phyloP scores from a whole-genome alignment of 1,140 invertebrate genomes.

The Acyrthosiphon pisum region DNA sequence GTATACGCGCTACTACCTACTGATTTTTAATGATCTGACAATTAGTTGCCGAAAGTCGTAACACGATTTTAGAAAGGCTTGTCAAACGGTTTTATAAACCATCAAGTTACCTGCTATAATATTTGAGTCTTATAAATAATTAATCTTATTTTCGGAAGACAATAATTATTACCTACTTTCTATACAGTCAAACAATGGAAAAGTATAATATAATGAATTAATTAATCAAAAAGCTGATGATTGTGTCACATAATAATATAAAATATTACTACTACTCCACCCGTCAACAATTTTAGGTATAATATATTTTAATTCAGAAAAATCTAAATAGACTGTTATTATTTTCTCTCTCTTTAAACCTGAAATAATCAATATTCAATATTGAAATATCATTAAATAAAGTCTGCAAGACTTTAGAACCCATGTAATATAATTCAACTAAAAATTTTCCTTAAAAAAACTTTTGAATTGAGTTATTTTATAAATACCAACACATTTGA shows the following conservation, averaged over 20 bases:
- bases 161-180: conserved; percentile 19
- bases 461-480: background rate
- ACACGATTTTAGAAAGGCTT: conserved; percentile 17
- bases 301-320: background rate
- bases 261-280: background rate
- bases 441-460: background rate
- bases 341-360: background rate
- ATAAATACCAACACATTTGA: background rate
- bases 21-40: conserved; percentile 1
- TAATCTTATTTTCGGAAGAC: conserved; percentile 34
- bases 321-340: background rate
- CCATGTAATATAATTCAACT: background rate
- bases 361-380: background rate
- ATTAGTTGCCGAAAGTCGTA: conserved; percentile 29
- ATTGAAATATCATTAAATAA: background rate
- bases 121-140: conserved; percentile 24
- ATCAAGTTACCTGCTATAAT: background rate
- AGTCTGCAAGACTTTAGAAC: background rate
- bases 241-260: background rate
- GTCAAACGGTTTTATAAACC: conserved; percentile 12
- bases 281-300: background rate
- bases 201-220: background rate
- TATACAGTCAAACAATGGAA: background rate
- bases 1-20: background rate
- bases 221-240: conserved; percentile 9